These are phyloP conservation scores for Patiria miniata DNA, from an alignment of 35 echinoderm and acorn worm genomes.

Conservation along the genomic window DNA sequence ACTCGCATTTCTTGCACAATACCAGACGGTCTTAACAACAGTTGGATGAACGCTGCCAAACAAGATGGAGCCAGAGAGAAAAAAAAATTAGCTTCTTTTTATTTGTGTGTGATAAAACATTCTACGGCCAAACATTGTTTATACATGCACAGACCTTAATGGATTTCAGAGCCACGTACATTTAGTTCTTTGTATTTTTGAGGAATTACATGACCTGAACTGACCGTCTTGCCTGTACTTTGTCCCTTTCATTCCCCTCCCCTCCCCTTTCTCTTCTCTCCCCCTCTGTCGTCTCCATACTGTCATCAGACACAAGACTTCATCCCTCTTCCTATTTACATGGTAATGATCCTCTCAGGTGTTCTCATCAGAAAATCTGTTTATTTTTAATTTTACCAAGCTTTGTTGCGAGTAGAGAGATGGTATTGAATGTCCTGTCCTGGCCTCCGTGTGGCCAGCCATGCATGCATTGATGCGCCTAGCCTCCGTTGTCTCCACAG, in stretches of 20 bases:
- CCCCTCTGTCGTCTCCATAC: not conserved
- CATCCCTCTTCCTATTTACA: constrained; percentile 51
- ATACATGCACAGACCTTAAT: too few relatives aligned
- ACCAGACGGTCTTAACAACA: constrained; percentile 3
- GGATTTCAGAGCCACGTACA: too few relatives aligned
- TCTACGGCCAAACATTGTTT: too few relatives aligned
- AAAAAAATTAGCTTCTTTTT: too few relatives aligned
- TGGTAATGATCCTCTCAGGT: constrained; percentile 51
- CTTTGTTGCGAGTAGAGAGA: constrained; percentile 43
- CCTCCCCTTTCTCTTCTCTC: not conserved
- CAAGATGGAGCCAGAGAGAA: too few relatives aligned
- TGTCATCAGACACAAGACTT: constrained; percentile 14
- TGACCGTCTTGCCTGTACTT: not conserved
- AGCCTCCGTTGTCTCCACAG: not conserved
- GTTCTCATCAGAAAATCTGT: constrained; percentile 62
- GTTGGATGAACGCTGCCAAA: not conserved
- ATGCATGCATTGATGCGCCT: constrained; percentile 21
- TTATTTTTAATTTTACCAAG: constrained; percentile 81
- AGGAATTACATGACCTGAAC: too few relatives aligned
- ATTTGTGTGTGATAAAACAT: too few relatives aligned
- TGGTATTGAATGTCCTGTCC: constrained; percentile 34
- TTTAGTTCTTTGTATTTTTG: too few relatives aligned
- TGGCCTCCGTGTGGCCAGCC: constrained; percentile 6
- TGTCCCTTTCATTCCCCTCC: not conserved
- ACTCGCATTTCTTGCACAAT: constrained; percentile 17